These are phyloP conservation scores for Xenopus borealis DNA, from an alignment of 2,113 vertebrate genomes.

Conservation along the genomic window DNA sequence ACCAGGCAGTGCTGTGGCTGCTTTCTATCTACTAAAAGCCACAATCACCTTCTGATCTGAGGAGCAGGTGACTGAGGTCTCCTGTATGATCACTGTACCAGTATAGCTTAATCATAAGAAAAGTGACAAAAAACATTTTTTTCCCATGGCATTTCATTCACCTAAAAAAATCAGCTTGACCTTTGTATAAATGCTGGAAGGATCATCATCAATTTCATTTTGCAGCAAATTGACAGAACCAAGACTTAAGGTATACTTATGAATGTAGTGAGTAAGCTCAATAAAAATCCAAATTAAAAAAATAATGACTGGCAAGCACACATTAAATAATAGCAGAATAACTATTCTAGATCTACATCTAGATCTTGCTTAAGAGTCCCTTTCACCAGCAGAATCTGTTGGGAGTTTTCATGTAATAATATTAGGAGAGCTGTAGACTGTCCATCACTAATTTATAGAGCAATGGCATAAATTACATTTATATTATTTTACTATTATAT, in stretches of 20 bases:
- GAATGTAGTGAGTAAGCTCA: background rate
- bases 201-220: conserved; percentile 51
- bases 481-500: no score
- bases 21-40: conserved; percentile 73
- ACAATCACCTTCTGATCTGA: conserved; percentile 87
- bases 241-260: conserved; percentile 45
- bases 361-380: no score
- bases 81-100: conserved; percentile 60
- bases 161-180: conserved; percentile 46
- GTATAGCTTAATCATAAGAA: conserved; percentile 50
- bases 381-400: no score
- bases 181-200: conserved; percentile 51
- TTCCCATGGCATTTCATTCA: conserved; percentile 47
- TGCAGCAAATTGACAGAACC: conserved; percentile 33
- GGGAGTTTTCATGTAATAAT: no score
- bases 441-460: no score
- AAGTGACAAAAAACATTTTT: conserved; percentile 45
- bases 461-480: no score
- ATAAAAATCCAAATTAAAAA: no score
- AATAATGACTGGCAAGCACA: no score
- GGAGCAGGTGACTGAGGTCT: conserved; percentile 74
- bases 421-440: no score
- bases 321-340: no score
- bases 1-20: conserved; percentile 84
- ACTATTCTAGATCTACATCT: no score